Base-by-base conservation (phyloP, 2,797 vertebrate genomes). In the Sebastes flavidus region DNA sequence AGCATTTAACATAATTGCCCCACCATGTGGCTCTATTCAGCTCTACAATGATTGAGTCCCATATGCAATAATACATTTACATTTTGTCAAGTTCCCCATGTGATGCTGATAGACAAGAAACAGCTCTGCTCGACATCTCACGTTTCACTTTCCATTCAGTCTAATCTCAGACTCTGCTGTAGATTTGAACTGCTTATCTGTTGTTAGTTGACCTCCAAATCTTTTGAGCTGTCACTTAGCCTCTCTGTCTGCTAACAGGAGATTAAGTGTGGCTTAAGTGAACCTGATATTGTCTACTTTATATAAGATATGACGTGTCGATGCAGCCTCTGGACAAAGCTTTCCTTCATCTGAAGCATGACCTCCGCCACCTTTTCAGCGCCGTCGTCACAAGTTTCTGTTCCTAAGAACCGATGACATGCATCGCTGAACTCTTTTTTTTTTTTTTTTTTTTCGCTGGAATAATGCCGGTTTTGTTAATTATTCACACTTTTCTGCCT, bases 181-280 rank as follows among this genome's bases (percentile, higher is more conserved):
- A 62, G 83, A 49, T 71, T 78, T 74, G 13, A n/a, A n/a, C 25
- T 81, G 70, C 76, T 88, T 87, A 76, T 88, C 82, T 55, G 30
- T 52, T 87, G 72, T 77, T 56, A 25, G 66, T 72, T 78, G 73
- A 88, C 87, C 84, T 77, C 36, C 20, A 65, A 38, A 85, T 68
- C 52, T 63, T 74, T 66, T 67, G 42, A 78, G 55, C 63, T 72
- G 54, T 84, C 66, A 75, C 71, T 80, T 62, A 46, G 74, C 67
- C 65, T 68, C 68, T 80, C 42, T 58, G 81, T 75, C 61, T 77
- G 42, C 68, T 72, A 30, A 36, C 65, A 42, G 27, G 54, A 80
- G 82, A 87, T 88, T 77, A 83, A 54, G 18, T 65, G 58, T 70
- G 52, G 55, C 56, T 85, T 72, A 76, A 86, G 71, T 71, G 83